Evolutionary conservation across 2,888 invertebrate species (phyloP).

Genomic region (Sarcophaga variegata): DNA sequence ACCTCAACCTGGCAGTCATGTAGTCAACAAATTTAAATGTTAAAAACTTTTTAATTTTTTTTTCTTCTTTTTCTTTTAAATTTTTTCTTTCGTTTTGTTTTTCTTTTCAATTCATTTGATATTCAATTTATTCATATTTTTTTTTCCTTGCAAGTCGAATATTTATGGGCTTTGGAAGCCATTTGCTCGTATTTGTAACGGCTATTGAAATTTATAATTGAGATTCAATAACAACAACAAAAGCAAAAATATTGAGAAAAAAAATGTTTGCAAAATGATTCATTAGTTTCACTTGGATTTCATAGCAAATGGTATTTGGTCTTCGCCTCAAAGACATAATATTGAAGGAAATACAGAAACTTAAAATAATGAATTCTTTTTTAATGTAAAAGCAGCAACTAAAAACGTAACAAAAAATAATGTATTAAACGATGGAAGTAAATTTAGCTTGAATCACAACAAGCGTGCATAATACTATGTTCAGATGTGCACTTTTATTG

Average conservation of each 20-base stretch:
- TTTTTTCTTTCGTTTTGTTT: not conserved
- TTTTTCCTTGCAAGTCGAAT: not conserved
- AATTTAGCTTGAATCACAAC: no score
- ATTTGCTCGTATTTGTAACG: not conserved
- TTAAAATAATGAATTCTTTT: constrained; percentile 6
- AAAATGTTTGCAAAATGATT: constrained; percentile 31
- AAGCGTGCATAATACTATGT: no score
- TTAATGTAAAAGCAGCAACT: no score
- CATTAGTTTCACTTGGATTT: constrained; percentile 28
- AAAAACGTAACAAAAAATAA: no score
- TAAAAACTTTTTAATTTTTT: no score
- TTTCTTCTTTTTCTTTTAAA: no score
- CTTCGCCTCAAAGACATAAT: not conserved
- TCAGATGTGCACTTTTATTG: no score
- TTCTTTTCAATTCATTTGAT: not conserved
- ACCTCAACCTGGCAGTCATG: not conserved
- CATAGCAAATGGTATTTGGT: constrained; percentile 19
- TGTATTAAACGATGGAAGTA: no score
- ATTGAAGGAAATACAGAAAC: not conserved
- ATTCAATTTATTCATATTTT: not conserved
- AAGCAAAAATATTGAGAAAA: not conserved
- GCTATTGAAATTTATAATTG: not conserved
- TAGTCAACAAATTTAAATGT: no score
- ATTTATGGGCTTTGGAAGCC: not conserved
- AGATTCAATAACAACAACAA: not conserved